A percentile compares a stretch with the other conserved stretches of the same genome.
Evolutionary conservation across 2,888 invertebrate genomes (phyloP).

Genomic region (Rhagium mordax): DNA sequence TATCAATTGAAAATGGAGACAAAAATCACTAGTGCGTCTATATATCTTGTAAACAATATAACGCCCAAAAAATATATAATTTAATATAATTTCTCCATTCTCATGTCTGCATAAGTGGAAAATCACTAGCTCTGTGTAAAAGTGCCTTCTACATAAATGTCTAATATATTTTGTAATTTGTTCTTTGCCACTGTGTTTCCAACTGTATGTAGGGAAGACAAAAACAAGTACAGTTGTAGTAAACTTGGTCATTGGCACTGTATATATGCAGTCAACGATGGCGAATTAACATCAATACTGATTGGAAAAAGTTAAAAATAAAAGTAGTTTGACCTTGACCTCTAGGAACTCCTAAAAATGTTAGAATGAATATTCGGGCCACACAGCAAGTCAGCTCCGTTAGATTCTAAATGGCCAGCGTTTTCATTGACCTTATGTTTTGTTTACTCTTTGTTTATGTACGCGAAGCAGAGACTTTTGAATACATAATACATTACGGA

Average conservation of each 20-base stretch:
- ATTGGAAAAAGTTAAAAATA: slow-evolving; percentile 64
- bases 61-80: too few relatives aligned
- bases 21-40: too few relatives aligned
- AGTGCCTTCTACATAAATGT: neutral
- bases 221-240: slow-evolving; percentile 57
- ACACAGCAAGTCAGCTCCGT: slow-evolving; percentile 57
- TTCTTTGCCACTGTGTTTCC: slow-evolving; percentile 1
- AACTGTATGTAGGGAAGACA: slow-evolving; percentile 48
- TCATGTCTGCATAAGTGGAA: neutral
- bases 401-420: slow-evolving; percentile 60
- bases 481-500: slow-evolving; percentile 30
- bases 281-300: slow-evolving; percentile 48
- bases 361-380: slow-evolving; percentile 62
- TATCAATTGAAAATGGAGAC: too few relatives aligned
- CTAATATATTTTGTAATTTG: slow-evolving; percentile 8
- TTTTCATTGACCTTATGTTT: slow-evolving; percentile 60
- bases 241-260: slow-evolving; percentile 60
- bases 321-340: slow-evolving; percentile 64
- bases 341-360: slow-evolving; percentile 58
- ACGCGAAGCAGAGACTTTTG: slow-evolving; percentile 29
- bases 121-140: neutral
- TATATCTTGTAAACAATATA: too few relatives aligned
- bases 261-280: slow-evolving; percentile 52
- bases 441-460: slow-evolving; percentile 32
- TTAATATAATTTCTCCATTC: neutral